Conservation (phyloP, 2,888 invertebrate species). For the Drosophila mercatorum region DNA sequence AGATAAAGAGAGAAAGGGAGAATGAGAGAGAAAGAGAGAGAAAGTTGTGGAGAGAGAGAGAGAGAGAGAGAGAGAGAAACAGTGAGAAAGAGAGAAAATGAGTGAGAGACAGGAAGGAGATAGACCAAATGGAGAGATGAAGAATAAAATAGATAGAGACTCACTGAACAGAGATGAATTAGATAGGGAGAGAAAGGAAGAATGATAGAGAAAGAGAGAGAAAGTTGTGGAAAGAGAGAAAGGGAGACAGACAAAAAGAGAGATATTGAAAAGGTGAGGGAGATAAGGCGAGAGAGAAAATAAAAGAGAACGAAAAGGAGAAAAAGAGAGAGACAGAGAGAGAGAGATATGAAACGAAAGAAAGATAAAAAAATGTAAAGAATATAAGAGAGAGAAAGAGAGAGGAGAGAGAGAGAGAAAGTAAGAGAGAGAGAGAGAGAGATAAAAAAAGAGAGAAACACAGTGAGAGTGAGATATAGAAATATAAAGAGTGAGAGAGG, state of each 20-base stretch:
- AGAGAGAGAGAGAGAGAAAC: background rate
- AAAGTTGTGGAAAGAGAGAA: background rate
- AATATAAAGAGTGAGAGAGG: no score
- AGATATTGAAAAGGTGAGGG: background rate
- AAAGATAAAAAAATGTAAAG: no score
- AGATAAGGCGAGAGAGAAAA: background rate
- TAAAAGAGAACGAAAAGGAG: background rate
- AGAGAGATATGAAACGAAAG: background rate
- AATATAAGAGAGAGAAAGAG: no score
- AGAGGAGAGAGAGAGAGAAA: no score
- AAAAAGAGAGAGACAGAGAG: background rate
- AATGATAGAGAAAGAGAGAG: background rate
- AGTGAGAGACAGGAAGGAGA: no score
- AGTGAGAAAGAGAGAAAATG: background rate
- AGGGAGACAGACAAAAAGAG: background rate
- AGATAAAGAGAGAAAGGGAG: background rate
- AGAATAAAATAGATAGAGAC: background rate
- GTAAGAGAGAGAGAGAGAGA: no score
- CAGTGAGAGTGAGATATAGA: no score
- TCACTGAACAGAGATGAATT: no score
- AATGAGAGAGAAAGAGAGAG: background rate
- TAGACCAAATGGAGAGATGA: background rate
- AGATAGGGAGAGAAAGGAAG: background rate
- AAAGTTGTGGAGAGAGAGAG: background rate
- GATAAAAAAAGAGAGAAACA: no score